These are phyloP conservation scores for Melospiza melodia DNA, from an alignment of 2,113 vertebrate genomes.

Conservation along the genomic window DNA sequence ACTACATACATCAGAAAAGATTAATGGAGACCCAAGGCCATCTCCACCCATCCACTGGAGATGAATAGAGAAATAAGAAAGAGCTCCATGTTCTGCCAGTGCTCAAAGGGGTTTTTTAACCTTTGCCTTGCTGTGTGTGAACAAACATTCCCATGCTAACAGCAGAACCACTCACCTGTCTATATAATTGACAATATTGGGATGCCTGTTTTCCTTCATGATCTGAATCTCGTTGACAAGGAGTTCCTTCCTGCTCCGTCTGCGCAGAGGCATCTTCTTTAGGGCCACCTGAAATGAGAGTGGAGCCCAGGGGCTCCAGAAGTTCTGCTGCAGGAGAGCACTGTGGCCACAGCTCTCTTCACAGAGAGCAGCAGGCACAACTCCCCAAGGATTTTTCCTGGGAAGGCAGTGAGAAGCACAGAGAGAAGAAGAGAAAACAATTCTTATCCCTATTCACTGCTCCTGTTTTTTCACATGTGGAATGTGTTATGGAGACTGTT, in stretches of 20 bases:
- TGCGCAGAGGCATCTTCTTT: constrained; percentile 93
- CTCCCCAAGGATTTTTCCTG: too few species aligned
- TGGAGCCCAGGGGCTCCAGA: neutral
- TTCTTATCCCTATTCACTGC: too few species aligned
- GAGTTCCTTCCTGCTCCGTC: constrained; percentile 93
- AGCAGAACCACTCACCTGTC: constrained; percentile 84
- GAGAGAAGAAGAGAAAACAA: too few species aligned
- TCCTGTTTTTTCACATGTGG: too few species aligned
- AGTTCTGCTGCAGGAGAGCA: neutral
- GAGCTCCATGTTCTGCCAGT: neutral
- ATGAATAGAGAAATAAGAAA: neutral
- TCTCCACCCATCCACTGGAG: neutral
- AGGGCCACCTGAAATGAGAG: constrained; percentile 88
- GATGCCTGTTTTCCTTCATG: constrained; percentile 99
- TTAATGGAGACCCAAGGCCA: neutral
- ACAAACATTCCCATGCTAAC: rapidly evolving
- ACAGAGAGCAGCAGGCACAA: too few species aligned
- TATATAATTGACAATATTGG: constrained; percentile 98
- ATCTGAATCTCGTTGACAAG: constrained; percentile 96
- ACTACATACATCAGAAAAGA: neutral
- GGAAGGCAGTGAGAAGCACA: too few species aligned
- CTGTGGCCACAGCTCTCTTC: too few species aligned
- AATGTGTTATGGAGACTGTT: too few species aligned
- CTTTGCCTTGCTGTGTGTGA: neutral
- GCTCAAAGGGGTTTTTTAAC: neutral